Base-by-base conservation (phyloP, 2,888 invertebrate species). In the Hymenopus coronatus region DNA sequence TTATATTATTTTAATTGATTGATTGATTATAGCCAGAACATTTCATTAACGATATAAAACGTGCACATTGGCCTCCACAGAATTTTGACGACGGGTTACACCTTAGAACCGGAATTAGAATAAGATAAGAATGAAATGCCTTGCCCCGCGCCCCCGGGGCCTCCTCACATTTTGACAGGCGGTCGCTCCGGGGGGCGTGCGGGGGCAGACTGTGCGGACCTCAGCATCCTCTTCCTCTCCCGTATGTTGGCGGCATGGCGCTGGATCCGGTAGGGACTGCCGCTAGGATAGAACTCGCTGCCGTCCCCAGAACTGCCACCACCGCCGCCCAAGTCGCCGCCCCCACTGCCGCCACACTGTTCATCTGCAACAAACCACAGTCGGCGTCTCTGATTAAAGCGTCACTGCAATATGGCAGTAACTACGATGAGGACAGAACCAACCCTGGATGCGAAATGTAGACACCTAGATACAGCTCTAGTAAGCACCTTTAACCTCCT, bases 151-250 rank as follows among this genome's bases (percentile, higher is more conserved):
- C 89, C 83, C 89, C 89, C 90, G 90, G 89, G 88, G 85, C 88
- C 87, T 88, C 89, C 92, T 92, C 92, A 92, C 92, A 92, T 92
- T 91, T 92, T 92, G 91, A 92, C 92, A 88, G 92, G 92, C 88
- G 92, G 92, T 90, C 91, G 91, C 90, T 91, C 91, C 90, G 91
- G 90, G 90, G 90, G 90, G 90, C 86, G 89, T 83, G 83, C 86
- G 86, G 89, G 90, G 30, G 84, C 85, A 84, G 93, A 93, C 54
- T 70, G 54, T 95, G 96, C 96, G 96, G 97, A 98, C 97, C 98
- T 98, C 96, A 99, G 97, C 99, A 99, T 99, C 93, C 99, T 96
- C 95, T 98, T 98, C 93, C 99, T 95, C 94, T 99, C 99, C 91
- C 99, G 96, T 91, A 99, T 98, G 94, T 99, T 99, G 90, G 99